Evolutionary conservation across 1,140 invertebrate genomes (phyloP).

Genomic region (Heliconius nattereri): DNA sequence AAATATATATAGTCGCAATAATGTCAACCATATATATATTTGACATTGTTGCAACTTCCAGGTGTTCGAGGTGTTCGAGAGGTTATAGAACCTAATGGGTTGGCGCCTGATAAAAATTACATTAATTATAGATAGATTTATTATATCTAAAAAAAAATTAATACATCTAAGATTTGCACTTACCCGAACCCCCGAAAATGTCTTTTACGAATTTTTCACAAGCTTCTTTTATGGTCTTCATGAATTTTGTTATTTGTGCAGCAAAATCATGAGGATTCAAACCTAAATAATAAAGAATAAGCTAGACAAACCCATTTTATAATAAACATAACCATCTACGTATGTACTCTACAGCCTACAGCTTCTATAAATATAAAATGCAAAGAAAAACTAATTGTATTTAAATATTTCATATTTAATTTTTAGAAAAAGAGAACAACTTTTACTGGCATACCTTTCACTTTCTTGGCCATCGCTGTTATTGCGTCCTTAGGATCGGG

Average conservation of each 20-base stretch:
- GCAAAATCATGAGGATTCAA: not conserved
- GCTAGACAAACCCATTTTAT: not conserved
- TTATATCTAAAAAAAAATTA: not conserved
- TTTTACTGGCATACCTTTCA: not conserved
- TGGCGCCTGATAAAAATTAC: no score
- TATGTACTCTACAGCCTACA: no score
- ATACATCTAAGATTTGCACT: not conserved
- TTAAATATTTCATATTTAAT: no score
- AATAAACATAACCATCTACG: no score
- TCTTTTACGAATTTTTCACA: conserved; percentile 3
- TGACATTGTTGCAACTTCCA: no score
- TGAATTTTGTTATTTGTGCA: not conserved
- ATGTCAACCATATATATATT: no score
- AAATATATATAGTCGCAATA: no score
- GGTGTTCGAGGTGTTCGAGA: no score
- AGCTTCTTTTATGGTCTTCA: not conserved
- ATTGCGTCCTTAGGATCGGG: not conserved
- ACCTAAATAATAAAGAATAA: not conserved
- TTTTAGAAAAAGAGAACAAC: not conserved
- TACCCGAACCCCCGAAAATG: not conserved
- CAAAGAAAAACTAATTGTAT: no score
- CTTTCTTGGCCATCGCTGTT: not conserved
- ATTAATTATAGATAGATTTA: not conserved
- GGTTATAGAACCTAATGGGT: no score
- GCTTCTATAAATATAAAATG: no score